phyloP scores from a whole-genome alignment of 1,140 invertebrate species.

The Trachymyrmex septentrionalis region DNA sequence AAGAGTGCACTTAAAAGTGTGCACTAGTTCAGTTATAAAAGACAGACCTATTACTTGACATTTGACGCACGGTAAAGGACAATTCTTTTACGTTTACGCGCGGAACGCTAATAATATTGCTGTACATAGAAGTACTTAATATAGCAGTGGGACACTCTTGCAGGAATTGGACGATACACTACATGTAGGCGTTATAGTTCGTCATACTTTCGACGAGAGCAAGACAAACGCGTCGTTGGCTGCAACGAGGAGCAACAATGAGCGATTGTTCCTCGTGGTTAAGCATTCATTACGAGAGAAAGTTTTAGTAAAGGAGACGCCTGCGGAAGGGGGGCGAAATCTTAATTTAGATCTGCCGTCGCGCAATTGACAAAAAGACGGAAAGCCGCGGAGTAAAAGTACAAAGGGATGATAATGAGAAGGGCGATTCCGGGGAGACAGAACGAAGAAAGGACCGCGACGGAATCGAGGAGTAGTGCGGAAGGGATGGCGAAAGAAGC shows the following conservation, averaged over 20 bases:
- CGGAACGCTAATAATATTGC: conserved; percentile 9
- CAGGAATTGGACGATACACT: background rate
- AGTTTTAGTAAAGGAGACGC: conserved; percentile 24
- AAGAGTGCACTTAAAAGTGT: too few species aligned
- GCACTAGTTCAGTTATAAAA: too few species aligned
- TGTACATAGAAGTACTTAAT: background rate
- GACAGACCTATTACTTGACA: conserved; percentile 17
- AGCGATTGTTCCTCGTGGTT: conserved; percentile 34
- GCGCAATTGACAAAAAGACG: conserved; percentile 54
- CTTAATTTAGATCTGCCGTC: conserved; percentile 52
- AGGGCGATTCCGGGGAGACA: conserved; percentile 40
- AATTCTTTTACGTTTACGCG: conserved; percentile 12
- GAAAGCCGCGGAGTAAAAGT: conserved; percentile 38
- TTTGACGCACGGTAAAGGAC: background rate
- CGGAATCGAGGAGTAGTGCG: too few species aligned
- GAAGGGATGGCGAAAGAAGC: background rate
- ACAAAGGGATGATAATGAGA: conserved; percentile 60
- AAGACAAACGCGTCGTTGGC: background rate
- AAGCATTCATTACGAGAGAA: conserved; percentile 47
- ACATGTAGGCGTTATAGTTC: background rate
- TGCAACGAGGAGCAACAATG: conserved; percentile 32
- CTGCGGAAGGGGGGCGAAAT: background rate
- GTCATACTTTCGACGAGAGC: conserved; percentile 18
- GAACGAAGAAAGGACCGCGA: conserved; percentile 13
- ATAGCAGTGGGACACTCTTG: background rate